Evolutionary conservation across 2,888 invertebrate species (phyloP), one percentile per base, ranked within the genome.

Genomic region (Leucophenga maculata): DNA sequence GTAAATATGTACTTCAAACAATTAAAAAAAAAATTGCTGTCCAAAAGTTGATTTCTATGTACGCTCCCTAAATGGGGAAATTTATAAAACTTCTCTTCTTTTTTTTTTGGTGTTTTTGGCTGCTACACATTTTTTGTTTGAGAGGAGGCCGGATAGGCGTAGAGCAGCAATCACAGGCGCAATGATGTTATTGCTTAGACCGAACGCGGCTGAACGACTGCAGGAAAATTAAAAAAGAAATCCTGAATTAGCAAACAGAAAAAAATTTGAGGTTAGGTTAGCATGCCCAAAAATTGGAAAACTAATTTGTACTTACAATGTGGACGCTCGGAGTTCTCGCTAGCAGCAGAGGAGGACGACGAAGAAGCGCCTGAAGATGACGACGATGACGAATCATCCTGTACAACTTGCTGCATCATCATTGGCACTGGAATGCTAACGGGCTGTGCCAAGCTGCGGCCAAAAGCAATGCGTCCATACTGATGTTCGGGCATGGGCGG

Each of bases 181-280:
- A 94, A 84, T 93, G 85, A 91, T 82, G 76, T 81, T 81, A 74
- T 79, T 75, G 79, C 80, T 92, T 93, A 93, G 74, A 93, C 91
- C 72, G 93, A 93, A 84, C 95, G 93, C 70, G 95, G 95, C 87
- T 95, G 95, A 85, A 95, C 93, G 86, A 92, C 95, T 95, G 90
- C 54, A 90, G 89, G 80, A 78, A 79, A 6, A 70, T 71, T 75
- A 48, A 77, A 69, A 39, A 65, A 59, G 65, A 39, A 65, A 59
- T 65, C 54, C 62, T 31, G 68, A 16, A 62, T 44, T 54, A 31
- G 20, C 26, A 68, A 14, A 8, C n/a, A 65, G 13, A 50, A 48
- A 64, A 3, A 13, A 69, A 69, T n/a, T n/a, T 20, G 31, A 20
- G 55, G 11, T 14, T 9, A 22, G 67, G 31, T 20, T 26, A 54